A percentile compares a stretch with the other conserved stretches of the same genome.
Conservation (phyloP, 2,888 invertebrate species). For the Drosophila percnosoma region DNA sequence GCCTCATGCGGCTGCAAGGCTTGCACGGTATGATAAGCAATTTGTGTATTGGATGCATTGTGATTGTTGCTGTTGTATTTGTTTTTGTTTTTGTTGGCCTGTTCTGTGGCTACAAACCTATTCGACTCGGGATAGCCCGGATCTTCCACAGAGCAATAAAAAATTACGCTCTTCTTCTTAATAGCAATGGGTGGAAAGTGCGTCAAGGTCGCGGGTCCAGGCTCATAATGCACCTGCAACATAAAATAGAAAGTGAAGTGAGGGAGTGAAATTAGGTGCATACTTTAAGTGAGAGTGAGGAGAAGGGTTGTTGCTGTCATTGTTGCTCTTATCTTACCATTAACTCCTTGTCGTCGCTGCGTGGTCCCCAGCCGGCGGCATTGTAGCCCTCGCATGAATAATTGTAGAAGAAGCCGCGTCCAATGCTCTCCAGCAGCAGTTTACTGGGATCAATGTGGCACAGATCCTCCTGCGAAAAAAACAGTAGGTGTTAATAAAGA, state of each 20-base stretch:
- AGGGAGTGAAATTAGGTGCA: background rate
- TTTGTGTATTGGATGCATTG: constrained; percentile 52
- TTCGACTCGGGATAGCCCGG: constrained; percentile 90
- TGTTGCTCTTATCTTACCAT: constrained; percentile 86
- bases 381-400: constrained; percentile 97
- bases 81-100: constrained; percentile 20
- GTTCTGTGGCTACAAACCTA: constrained; percentile 82
- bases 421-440: constrained; percentile 93
- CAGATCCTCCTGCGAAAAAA: constrained; percentile 86
- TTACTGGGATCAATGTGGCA: constrained; percentile 95
- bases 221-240: constrained; percentile 87
- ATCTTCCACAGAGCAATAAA: constrained; percentile 93
- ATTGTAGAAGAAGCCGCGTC: constrained; percentile 95
- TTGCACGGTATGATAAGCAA: constrained; percentile 80
- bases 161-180: constrained; percentile 92
- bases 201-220: constrained; percentile 91
- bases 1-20: constrained; percentile 78
- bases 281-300: background rate
- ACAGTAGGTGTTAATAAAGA: background rate
- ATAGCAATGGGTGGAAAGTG: constrained; percentile 91
- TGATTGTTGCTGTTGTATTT: constrained; percentile 29
- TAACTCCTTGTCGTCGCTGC: constrained; percentile 91
- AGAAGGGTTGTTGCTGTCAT: background rate
- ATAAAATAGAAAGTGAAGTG: background rate
- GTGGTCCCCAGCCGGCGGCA: constrained; percentile 94